These are phyloP conservation scores for Conus betulinus DNA, from an alignment of 1,140 invertebrate genomes.

Conservation along the genomic window DNA sequence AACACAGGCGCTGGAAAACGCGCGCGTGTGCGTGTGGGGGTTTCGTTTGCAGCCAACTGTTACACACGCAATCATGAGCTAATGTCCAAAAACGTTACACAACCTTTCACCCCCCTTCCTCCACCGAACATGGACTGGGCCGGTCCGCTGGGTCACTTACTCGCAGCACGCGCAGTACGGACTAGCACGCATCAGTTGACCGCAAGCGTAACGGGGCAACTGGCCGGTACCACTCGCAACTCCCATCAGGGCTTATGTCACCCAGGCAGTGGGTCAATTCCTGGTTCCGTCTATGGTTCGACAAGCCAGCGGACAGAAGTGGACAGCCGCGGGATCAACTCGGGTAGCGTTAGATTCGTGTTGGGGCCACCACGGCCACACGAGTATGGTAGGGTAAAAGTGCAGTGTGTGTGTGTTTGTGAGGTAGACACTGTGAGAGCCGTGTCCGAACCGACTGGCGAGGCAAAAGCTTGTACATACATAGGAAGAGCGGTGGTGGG, in stretches of 20 bases:
- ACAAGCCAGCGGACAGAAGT: neutral
- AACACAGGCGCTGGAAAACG: neutral
- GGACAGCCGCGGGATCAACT: neutral
- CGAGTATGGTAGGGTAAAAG: neutral
- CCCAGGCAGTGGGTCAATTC: neutral
- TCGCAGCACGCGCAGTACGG: neutral
- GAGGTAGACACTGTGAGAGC: neutral
- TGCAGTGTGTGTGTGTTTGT: neutral
- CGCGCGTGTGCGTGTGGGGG: neutral
- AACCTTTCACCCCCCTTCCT: neutral
- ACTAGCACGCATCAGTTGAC: neutral
- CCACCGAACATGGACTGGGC: neutral
- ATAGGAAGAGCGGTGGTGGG: neutral
- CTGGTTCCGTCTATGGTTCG: neutral
- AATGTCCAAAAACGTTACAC: conserved; percentile 7
- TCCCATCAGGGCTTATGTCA: neutral
- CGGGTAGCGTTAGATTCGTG: neutral
- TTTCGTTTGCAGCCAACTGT: neutral
- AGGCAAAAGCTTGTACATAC: too few species aligned
- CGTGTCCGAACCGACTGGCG: neutral
- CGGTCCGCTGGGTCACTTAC: conserved; percentile 3
- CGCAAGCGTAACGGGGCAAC: neutral
- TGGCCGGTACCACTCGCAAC: neutral
- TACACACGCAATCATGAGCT: conserved; percentile 6
- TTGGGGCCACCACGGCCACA: neutral